Evolutionary conservation across 2,888 invertebrate species (phyloP).

Genomic region (Chrysolina haemoptera): DNA sequence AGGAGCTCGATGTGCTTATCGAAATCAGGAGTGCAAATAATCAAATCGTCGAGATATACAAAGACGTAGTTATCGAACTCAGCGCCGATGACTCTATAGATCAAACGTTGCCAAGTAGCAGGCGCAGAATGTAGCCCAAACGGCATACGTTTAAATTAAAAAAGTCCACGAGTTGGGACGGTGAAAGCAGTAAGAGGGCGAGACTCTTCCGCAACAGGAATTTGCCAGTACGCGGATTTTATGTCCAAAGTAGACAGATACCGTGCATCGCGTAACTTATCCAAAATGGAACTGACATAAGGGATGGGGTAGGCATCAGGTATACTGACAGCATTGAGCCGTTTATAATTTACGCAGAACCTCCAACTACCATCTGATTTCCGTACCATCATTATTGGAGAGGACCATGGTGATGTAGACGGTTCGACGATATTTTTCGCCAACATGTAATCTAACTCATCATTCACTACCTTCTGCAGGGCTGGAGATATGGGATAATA

Average conservation of each 20-base stretch:
- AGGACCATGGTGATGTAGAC: constrained; percentile 59
- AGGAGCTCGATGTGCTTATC: constrained; percentile 45
- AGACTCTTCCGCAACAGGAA: constrained; percentile 31
- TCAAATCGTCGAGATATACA: constrained; percentile 55
- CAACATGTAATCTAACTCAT: constrained; percentile 39
- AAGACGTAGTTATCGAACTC: constrained; percentile 51
- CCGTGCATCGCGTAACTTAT: constrained; percentile 38
- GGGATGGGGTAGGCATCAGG: constrained; percentile 41
- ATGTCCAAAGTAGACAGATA: constrained; percentile 42
- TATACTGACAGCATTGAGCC: constrained; percentile 50
- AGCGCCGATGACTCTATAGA: constrained; percentile 50
- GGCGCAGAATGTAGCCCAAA: constrained; percentile 53
- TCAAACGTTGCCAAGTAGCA: constrained; percentile 53
- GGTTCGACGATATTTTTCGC: constrained; percentile 53
- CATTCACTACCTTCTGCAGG: constrained; percentile 41
- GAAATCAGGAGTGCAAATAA: constrained; percentile 48
- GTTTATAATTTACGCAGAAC: constrained; percentile 54
- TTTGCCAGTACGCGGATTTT: constrained; percentile 41
- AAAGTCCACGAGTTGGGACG: constrained; percentile 53
- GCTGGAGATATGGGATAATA: constrained; percentile 46
- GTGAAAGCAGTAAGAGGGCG: constrained; percentile 56
- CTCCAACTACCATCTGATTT: constrained; percentile 58
- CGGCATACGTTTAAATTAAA: constrained; percentile 56
- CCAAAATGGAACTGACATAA: constrained; percentile 30
- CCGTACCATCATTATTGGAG: constrained; percentile 53